Conservation (phyloP, 2,888 invertebrate genomes). For the Eupithecia insigniata region DNA sequence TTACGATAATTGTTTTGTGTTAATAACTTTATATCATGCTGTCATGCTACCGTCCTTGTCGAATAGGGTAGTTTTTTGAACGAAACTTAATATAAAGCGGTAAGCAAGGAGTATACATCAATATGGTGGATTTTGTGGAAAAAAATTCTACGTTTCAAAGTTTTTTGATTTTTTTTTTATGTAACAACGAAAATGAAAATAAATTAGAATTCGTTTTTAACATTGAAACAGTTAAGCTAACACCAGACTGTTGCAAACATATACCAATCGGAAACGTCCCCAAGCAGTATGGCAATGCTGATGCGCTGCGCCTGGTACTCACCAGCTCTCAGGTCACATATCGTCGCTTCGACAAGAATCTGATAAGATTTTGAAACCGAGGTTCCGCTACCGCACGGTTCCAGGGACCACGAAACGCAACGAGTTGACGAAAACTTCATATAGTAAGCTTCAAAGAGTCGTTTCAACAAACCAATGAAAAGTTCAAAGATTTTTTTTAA, state of each 20-base stretch:
- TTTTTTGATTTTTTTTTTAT: neutral
- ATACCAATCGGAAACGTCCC: too few relatives aligned
- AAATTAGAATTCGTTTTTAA: too few relatives aligned
- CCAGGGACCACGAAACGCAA: too few relatives aligned
- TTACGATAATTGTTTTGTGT: slow-evolving; percentile 72
- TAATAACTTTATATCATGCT: slow-evolving; percentile 58
- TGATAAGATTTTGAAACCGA: too few relatives aligned
- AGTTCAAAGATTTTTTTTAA: too few relatives aligned
- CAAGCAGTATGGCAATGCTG: too few relatives aligned
- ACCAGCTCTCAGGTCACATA: too few relatives aligned
- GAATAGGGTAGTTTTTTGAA: slow-evolving; percentile 21
- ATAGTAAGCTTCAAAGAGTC: neutral
- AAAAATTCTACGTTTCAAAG: neutral
- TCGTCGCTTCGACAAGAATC: too few relatives aligned
- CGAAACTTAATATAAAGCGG: neutral
- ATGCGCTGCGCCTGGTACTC: too few relatives aligned
- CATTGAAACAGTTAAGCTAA: too few relatives aligned
- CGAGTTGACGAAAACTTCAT: neutral
- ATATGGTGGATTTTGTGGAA: neutral
- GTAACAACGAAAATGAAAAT: neutral
- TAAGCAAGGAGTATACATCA: neutral
- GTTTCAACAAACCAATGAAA: neutral
- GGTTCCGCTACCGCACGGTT: too few relatives aligned
- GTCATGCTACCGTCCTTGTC: slow-evolving; percentile 33
- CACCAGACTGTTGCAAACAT: too few relatives aligned